phyloP scores from a whole-genome alignment of 2,888 invertebrate species.

The Incurvaria masculella region DNA sequence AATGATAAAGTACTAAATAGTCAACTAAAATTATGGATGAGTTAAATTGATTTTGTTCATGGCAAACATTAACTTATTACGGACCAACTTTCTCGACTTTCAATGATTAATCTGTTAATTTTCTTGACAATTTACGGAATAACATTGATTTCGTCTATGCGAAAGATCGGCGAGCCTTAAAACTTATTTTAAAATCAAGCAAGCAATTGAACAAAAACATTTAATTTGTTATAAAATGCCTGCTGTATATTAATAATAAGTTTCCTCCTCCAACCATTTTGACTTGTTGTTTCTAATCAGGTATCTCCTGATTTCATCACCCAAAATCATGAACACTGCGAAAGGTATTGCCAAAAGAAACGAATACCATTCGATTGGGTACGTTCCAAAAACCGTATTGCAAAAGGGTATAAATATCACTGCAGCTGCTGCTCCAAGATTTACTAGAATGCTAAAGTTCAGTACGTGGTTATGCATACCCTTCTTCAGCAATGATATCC shows the following conservation, averaged over 20 bases:
- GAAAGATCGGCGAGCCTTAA: conserved; percentile 11
- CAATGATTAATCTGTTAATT: conserved; percentile 27
- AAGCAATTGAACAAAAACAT: conserved; percentile 9
- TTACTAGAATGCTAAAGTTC: conserved; percentile 59
- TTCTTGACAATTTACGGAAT: conserved; percentile 6
- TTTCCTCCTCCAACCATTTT: conserved; percentile 71
- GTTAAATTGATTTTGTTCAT: too few relatives aligned
- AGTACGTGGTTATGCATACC: conserved; percentile 71
- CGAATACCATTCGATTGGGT: conserved; percentile 64
- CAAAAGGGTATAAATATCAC: conserved; percentile 69
- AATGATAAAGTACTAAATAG: too few relatives aligned
- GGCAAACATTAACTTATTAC: too few relatives aligned
- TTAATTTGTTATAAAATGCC: conserved; percentile 3
- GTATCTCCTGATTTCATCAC: conserved; percentile 70
- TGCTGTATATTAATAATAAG: conserved; percentile 58
- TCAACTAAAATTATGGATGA: too few relatives aligned
- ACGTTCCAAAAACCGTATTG: conserved; percentile 66
- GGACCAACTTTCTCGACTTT: conserved; percentile 8
- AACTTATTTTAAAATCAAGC: background rate
- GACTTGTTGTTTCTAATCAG: conserved; percentile 65
- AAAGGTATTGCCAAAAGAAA: conserved; percentile 73
- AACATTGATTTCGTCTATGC: conserved; percentile 9
- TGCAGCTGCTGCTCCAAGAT: conserved; percentile 62
- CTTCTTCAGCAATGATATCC: conserved; percentile 69
- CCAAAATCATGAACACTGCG: conserved; percentile 67